Evolutionary conservation across 2,797 vertebrate species (phyloP).

Genomic region (Loriculus beryllinus): DNA sequence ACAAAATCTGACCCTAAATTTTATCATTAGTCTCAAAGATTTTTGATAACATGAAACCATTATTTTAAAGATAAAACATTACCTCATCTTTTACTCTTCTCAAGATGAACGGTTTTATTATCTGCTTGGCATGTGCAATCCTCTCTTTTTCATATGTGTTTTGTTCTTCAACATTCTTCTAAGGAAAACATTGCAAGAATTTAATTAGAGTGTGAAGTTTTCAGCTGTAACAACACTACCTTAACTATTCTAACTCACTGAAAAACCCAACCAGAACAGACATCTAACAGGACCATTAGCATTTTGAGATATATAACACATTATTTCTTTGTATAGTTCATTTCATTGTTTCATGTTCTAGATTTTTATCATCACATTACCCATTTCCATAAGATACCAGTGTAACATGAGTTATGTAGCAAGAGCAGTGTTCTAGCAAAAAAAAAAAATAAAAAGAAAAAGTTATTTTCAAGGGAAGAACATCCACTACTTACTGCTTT

Average conservation of each 20-base stretch:
- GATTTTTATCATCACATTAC: not conserved
- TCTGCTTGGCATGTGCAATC: conserved; percentile 89
- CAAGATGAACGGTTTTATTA: conserved; percentile 98
- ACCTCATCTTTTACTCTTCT: conserved; percentile 94
- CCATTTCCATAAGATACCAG: accelerated
- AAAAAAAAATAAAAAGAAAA: not conserved
- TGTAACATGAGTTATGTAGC: not conserved
- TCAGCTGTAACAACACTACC: not conserved
- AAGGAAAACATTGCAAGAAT: conserved; percentile 25
- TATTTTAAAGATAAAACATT: conserved; percentile 8
- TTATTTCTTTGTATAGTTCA: not conserved
- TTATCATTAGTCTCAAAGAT: not conserved
- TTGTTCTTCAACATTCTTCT: conserved; percentile 92
- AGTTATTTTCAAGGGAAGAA: not conserved
- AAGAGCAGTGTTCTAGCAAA: not conserved
- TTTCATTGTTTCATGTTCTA: not conserved
- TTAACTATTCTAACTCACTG: not conserved
- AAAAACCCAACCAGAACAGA: not conserved
- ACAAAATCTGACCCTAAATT: not conserved
- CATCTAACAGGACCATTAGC: not conserved
- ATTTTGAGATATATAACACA: not conserved
- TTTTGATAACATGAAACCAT: not conserved
- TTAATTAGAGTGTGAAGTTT: not conserved
- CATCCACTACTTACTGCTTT: conserved; percentile 72
- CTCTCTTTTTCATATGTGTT: conserved; percentile 91